A percentile compares a stretch with the other conserved stretches of the same genome.
These are phyloP conservation scores for Zonitis immaculata DNA, from an alignment of 2,888 invertebrate genomes.

Conservation along the genomic window DNA sequence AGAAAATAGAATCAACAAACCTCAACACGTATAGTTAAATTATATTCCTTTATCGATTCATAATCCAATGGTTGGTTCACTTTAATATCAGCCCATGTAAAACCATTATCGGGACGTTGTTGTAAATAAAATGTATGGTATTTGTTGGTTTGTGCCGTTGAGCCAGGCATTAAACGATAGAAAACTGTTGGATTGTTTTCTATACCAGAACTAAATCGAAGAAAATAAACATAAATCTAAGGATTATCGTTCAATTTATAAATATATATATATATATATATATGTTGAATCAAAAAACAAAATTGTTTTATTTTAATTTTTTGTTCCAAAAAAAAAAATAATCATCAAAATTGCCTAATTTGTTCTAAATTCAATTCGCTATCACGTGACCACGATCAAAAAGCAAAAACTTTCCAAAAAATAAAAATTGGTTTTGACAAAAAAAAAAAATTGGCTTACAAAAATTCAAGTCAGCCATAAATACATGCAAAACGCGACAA, in stretches of 20 bases:
- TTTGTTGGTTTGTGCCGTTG: constrained; percentile 94
- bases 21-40: constrained; percentile 93
- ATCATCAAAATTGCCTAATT: constrained; percentile 22
- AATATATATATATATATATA: too few species aligned
- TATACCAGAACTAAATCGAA: constrained; percentile 78
- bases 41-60: constrained; percentile 92
- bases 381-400: constrained; percentile 36
- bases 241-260: too few species aligned
- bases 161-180: constrained; percentile 92
- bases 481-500: constrained; percentile 38
- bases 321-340: too few species aligned
- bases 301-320: too few species aligned
- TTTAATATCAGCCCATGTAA: constrained; percentile 94
- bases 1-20: constrained; percentile 51
- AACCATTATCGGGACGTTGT: constrained; percentile 87
- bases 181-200: constrained; percentile 94
- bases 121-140: constrained; percentile 93
- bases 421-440: too few species aligned
- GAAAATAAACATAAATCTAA: constrained; percentile 16
- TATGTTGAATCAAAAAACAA: too few species aligned
- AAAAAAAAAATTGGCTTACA: constrained; percentile 41
- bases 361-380: constrained; percentile 12
- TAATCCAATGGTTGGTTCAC: constrained; percentile 94
- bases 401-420: constrained; percentile 31
- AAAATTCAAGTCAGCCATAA: constrained; percentile 44